Evolutionary conservation across 2,797 vertebrate genomes (phyloP).

Genomic region (Rallus crepitans): DNA sequence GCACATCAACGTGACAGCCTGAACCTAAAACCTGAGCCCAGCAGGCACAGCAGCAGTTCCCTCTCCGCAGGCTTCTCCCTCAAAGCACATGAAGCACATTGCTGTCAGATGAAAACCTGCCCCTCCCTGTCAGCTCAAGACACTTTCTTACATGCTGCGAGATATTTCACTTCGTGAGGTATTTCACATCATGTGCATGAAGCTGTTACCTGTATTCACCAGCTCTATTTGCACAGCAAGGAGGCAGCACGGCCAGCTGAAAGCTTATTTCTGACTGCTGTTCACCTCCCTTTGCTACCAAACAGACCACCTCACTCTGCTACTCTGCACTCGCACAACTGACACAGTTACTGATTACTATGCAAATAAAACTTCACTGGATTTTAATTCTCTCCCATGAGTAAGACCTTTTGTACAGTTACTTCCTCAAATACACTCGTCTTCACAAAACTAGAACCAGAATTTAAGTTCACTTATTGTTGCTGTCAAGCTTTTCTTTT

Average conservation of each 20-base stretch:
- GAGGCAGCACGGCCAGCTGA: not conserved
- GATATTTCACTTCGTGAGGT: rapidly evolving
- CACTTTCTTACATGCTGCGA: not conserved
- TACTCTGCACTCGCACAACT: not conserved
- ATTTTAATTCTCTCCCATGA: not conserved
- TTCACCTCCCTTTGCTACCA: not conserved
- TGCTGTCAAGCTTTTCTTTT: not conserved
- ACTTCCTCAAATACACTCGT: not conserved
- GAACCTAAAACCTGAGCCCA: not conserved
- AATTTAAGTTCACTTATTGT: not conserved
- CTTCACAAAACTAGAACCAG: not conserved
- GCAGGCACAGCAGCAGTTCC: not conserved
- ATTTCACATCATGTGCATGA: rapidly evolving
- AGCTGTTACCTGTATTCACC: not conserved
- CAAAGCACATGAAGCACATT: not conserved
- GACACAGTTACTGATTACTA: not conserved
- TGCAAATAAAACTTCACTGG: not conserved
- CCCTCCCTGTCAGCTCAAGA: not conserved
- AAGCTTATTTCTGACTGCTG: not conserved
- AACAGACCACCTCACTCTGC: not conserved
- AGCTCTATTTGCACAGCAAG: rapidly evolving
- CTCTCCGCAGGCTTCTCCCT: not conserved
- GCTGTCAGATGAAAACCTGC: not conserved
- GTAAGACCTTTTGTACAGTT: not conserved
- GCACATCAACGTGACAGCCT: rapidly evolving